phyloP scores from a whole-genome alignment of 2,797 vertebrate species.

The Botia almorhae region DNA sequence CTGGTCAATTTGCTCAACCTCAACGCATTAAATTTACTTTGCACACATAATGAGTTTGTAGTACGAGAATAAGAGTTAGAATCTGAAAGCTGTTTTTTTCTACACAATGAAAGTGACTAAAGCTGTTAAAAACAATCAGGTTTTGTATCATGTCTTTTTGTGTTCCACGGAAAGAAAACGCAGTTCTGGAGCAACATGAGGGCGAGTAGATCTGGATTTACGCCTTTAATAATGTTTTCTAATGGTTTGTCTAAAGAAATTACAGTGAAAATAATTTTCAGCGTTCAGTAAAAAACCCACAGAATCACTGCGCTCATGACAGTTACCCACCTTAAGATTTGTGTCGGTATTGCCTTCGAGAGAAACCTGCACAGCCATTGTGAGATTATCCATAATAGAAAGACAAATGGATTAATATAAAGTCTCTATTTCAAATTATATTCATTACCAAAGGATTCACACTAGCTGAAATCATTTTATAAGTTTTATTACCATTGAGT shows the following conservation, averaged over 20 bases:
- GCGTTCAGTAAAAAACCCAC: constrained; percentile 24
- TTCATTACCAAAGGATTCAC: constrained; percentile 59
- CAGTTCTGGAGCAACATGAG: background rate
- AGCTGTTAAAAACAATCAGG: background rate
- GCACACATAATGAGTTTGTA: too few species aligned
- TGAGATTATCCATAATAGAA: constrained; percentile 52
- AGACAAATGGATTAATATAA: constrained; percentile 44
- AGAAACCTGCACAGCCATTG: constrained; percentile 50
- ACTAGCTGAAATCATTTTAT: constrained; percentile 41
- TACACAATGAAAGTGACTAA: background rate
- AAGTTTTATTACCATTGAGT: constrained; percentile 33
- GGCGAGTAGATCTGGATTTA: background rate
- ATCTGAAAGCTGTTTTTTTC: background rate
- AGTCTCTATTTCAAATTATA: constrained; percentile 53
- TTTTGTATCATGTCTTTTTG: background rate
- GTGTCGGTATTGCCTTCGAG: constrained; percentile 58
- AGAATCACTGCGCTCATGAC: constrained; percentile 58
- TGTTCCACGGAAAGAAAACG: background rate
- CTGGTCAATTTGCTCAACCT: background rate
- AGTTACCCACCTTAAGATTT: constrained; percentile 49
- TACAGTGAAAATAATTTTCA: background rate
- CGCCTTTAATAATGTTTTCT: background rate
- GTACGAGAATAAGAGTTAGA: background rate
- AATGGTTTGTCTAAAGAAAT: background rate
- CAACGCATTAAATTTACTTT: background rate